Percentiles rank a stretch among this genome's conserved stretches.
These are phyloP conservation scores for Struthidea cinerea DNA, from an alignment of 2,113 vertebrate species.

Conservation along the genomic window DNA sequence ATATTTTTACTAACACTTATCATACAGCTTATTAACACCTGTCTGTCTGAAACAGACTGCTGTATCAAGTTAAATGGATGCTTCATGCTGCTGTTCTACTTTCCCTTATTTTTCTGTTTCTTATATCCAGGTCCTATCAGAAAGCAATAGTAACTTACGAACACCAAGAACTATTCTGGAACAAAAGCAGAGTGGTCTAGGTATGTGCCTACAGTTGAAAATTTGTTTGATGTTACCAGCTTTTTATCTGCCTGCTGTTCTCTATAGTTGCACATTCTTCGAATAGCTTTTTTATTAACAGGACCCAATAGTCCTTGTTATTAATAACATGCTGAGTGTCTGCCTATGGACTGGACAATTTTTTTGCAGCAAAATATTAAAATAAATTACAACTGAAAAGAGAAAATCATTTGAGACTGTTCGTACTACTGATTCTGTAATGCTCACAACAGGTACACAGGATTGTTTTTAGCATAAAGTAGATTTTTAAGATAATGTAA, in stretches of 20 bases:
- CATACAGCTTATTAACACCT: slow-evolving; percentile 86
- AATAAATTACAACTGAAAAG: background rate
- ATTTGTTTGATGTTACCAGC: background rate
- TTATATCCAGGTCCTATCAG: slow-evolving; percentile 79
- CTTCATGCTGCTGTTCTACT: slow-evolving; percentile 22
- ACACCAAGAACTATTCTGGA: slow-evolving; percentile 80
- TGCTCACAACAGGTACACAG: background rate
- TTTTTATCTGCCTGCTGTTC: background rate
- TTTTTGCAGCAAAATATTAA: background rate
- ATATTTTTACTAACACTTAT: slow-evolving; percentile 81
- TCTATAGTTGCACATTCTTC: background rate
- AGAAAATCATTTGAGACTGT: background rate
- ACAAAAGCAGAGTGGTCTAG: slow-evolving; percentile 82
- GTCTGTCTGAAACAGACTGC: slow-evolving; percentile 77
- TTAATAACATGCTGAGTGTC: background rate
- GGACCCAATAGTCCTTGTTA: slow-evolving; percentile 36
- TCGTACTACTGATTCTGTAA: background rate
- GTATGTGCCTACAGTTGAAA: slow-evolving; percentile 71
- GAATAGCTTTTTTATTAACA: slow-evolving; percentile 27
- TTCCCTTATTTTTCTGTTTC: slow-evolving; percentile 67
- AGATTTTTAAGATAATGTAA: background rate
- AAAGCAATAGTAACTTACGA: slow-evolving; percentile 79
- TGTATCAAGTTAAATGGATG: slow-evolving; percentile 67
- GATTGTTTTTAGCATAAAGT: background rate
- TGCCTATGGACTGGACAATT: background rate